Evolutionary conservation across 2,888 invertebrate genomes (phyloP).

Genomic region (Pharmacophagus antenor): DNA sequence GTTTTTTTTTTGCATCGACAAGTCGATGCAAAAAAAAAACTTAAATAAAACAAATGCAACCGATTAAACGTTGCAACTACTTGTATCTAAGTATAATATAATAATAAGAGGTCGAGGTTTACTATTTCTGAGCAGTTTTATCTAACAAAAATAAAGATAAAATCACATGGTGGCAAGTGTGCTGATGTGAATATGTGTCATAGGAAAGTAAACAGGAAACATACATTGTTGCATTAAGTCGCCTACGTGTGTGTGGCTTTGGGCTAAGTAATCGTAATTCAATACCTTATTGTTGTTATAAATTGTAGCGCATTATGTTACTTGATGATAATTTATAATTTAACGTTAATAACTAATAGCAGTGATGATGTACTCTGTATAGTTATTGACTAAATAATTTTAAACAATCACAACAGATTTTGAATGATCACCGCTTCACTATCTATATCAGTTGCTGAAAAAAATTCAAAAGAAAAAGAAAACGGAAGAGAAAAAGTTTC

Average conservation of each 20-base stretch:
- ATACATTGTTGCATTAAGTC: constrained; percentile 42
- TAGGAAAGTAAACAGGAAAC: constrained; percentile 53
- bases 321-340: constrained; percentile 35
- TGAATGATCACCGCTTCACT: no score
- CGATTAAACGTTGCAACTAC: not conserved
- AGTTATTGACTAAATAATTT: no score
- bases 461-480: no score
- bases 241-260: constrained; percentile 26
- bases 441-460: no score
- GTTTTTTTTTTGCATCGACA: no score
- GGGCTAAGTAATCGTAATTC: constrained; percentile 43
- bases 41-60: not conserved
- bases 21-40: not conserved
- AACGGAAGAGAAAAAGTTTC: no score
- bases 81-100: no score
- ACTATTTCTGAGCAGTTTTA: constrained; percentile 18
- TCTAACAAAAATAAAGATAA: not conserved
- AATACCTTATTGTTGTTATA: constrained; percentile 41
- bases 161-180: constrained; percentile 16
- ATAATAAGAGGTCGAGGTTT: constrained; percentile 8
- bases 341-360: not conserved
- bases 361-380: not conserved
- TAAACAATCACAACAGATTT: no score
- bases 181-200: constrained; percentile 31
- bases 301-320: constrained; percentile 39